Base-by-base conservation (phyloP, 2,888 invertebrate genomes). In the Orthonychiurus folsomi region DNA sequence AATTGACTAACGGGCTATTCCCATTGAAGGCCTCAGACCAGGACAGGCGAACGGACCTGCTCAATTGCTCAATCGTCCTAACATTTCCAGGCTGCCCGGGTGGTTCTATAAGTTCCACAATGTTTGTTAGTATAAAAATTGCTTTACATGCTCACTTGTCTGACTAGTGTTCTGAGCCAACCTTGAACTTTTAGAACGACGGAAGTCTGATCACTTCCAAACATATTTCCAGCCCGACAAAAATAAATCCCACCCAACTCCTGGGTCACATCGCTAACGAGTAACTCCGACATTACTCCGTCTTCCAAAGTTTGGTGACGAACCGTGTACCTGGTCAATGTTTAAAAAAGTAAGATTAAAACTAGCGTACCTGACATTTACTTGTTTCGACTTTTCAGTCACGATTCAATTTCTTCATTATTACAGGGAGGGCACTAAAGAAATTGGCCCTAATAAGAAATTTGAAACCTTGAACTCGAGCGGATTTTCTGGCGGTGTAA, bases 11-110 rank as follows among this genome's bases (percentile, higher is more conserved):
- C 26, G 89, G 88, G 76, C 90, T 90, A 74, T 91, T 91, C 65
- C 91, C 91, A 69, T 89, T 88, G 75, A 90, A 90, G 12, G 92
- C 91, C 71, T 88, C 87, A 28, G 87, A 87, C 94, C 93, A 94
- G 1, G 89, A 87, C 73, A 94, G 82, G 74, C 89, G 88, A 67
- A 92, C 85, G 26, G 87, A 85, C 64, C 90, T 82, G 63, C 92
- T 90, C 73, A 88, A 86, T 75, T 89, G 89, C 70, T 91, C 89
- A 74, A 87, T 85, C 59, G 92, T 86, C 72, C 88, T 83, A 69
- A 93, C 85, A 75, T 90, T 89, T 75, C 87, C 86, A 2, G 93
- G 93, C 76, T 89, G 86, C 77, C 93, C 93, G 1, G 93, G 93
- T 52, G 88, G 87, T 81, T 93, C 86, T 81, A 79, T 9, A n/a